A percentile compares a stretch with the other conserved stretches of the same genome.
These are phyloP conservation scores for Dascyllus trimaculatus DNA, from an alignment of 2,113 vertebrate genomes.

Conservation along the genomic window DNA sequence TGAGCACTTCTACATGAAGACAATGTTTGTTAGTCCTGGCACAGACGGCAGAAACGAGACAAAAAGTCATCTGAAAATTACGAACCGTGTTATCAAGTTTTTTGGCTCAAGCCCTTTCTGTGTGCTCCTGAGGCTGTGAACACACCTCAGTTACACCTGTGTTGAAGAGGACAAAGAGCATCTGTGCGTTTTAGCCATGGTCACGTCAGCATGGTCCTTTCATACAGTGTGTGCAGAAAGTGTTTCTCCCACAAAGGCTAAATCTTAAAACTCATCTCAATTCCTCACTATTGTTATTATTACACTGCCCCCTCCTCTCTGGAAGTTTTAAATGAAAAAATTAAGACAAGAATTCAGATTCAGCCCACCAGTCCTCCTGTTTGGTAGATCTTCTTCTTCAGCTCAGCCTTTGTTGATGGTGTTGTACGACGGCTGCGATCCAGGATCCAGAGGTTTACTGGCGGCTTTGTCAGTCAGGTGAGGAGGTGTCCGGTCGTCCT, in stretches of 20 bases:
- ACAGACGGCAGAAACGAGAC: neutral
- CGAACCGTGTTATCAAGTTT: neutral
- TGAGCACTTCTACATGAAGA: neutral
- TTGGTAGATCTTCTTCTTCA: slow-evolving; percentile 43
- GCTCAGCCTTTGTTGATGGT: slow-evolving; percentile 82
- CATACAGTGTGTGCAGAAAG: neutral
- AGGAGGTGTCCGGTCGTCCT: slow-evolving; percentile 4
- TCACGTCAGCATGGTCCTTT: neutral
- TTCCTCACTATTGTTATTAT: neutral
- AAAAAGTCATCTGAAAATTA: slow-evolving; percentile 8
- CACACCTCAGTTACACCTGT: slow-evolving; percentile 19
- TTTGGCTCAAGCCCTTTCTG: neutral
- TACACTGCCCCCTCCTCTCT: neutral
- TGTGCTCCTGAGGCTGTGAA: slow-evolving; percentile 5
- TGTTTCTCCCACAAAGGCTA: neutral
- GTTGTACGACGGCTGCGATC: slow-evolving; percentile 82
- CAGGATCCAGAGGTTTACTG: slow-evolving; percentile 69
- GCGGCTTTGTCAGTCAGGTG: neutral
- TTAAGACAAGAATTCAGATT: slow-evolving; percentile 34
- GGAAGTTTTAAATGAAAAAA: neutral
- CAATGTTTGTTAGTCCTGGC: neutral
- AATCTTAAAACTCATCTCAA: slow-evolving; percentile 44
- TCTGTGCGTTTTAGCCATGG: neutral
- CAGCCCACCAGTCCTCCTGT: slow-evolving; percentile 5
- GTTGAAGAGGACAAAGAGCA: slow-evolving; percentile 9